Conservation (phyloP, 2,113 vertebrate species). For the Gila orcuttii region DNA sequence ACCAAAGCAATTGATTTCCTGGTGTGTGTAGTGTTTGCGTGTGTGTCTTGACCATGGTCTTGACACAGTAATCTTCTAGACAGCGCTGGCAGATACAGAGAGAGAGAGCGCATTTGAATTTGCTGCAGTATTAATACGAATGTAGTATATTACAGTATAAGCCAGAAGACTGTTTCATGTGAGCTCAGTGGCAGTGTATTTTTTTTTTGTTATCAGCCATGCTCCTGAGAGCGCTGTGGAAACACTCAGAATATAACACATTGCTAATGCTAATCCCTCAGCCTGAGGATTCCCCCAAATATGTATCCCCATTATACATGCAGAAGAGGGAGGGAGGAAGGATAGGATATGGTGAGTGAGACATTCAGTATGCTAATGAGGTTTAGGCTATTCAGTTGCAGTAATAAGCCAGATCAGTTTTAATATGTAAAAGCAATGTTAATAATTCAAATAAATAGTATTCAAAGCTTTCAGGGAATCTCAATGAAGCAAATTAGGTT, state of each 20-base stretch:
- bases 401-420: not conserved
- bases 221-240: too few relatives aligned
- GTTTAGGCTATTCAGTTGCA: not conserved
- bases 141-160: not conserved
- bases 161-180: not conserved
- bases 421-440: constrained; percentile 7
- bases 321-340: not conserved
- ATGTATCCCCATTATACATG: constrained; percentile 28
- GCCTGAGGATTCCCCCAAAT: constrained; percentile 8
- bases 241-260: not conserved
- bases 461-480: not conserved
- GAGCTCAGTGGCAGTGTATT: constrained; percentile 13
- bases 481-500: not conserved
- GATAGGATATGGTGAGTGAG: not conserved
- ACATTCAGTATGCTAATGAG: constrained; percentile 23
- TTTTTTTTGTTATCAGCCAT: constrained; percentile 22
- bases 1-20: too few relatives aligned
- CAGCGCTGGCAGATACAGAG: too few relatives aligned
- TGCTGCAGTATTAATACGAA: too few relatives aligned
- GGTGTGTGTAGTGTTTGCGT: too few relatives aligned
- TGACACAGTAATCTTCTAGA: too few relatives aligned
- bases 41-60: too few relatives aligned
- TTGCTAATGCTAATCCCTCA: constrained; percentile 6
- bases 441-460: not conserved
- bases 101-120: too few relatives aligned